Evolutionary conservation across 2,888 invertebrate species (phyloP).

Genomic region (Xestoiulus laeticollis): DNA sequence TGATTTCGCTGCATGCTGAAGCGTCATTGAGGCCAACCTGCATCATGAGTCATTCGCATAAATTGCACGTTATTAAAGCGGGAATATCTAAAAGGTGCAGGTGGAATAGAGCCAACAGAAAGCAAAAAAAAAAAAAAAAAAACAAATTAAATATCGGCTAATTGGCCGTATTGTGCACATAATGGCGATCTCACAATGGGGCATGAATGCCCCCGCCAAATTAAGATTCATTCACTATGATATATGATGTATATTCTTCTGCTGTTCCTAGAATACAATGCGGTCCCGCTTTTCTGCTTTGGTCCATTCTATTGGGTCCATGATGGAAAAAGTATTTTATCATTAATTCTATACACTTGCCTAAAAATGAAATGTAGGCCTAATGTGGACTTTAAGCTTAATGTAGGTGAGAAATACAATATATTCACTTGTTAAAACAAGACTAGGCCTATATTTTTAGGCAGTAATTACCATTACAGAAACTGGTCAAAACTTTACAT

Average conservation of each 20-base stretch:
- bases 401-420: too few species aligned
- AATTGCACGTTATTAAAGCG: background rate
- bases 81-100: conserved; percentile 16
- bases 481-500: too few species aligned
- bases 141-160: background rate
- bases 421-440: too few species aligned
- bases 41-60: background rate
- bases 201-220: background rate
- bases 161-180: background rate
- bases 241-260: background rate
- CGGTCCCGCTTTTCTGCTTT: too few species aligned
- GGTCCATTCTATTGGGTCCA: too few species aligned
- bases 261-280: background rate
- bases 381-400: too few species aligned
- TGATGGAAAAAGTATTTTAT: too few species aligned
- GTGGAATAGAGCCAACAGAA: conserved; percentile 6
- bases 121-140: background rate
- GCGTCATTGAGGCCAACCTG: background rate
- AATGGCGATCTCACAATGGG: background rate
- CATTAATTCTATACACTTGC: too few species aligned
- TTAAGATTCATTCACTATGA: background rate
- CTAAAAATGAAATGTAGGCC: too few species aligned
- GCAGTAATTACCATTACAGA: too few species aligned
- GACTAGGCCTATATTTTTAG: too few species aligned
- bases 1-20: background rate